Conservation (phyloP, 2,888 invertebrate genomes). For the Drosophila hamatofila region DNA sequence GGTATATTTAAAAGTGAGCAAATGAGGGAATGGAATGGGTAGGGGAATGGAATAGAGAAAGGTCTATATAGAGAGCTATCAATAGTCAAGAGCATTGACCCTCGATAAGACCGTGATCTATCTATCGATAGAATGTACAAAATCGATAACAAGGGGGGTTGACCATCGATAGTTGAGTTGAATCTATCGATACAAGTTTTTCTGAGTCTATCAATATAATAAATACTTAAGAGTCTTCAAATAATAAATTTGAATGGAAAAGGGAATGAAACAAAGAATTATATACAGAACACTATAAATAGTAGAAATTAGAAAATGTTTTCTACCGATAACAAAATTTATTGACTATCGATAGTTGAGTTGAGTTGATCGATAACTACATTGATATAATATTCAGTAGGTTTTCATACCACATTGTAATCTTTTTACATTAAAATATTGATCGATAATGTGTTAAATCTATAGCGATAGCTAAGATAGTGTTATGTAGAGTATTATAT, state of each 20-base stretch:
- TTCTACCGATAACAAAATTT: too few relatives aligned
- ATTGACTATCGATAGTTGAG: neutral
- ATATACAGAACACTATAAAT: too few relatives aligned
- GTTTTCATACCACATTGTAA: too few relatives aligned
- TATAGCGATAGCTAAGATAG: too few relatives aligned
- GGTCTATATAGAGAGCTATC: neutral
- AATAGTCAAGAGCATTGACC: neutral
- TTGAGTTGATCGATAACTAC: neutral
- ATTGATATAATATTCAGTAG: too few relatives aligned
- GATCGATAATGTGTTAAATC: neutral
- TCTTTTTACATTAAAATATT: neutral
- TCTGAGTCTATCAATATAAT: neutral
- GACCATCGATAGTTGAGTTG: neutral
- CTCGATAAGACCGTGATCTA: neutral
- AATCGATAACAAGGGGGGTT: too few relatives aligned
- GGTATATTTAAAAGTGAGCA: neutral
- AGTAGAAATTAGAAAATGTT: neutral
- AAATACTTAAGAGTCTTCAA: too few relatives aligned
- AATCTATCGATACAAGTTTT: neutral
- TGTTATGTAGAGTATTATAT: too few relatives aligned
- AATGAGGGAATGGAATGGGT: neutral
- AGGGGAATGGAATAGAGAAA: neutral
- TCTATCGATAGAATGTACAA: too few relatives aligned
- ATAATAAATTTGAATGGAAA: too few relatives aligned
- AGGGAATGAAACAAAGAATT: too few relatives aligned